Conservation (phyloP, 2,797 vertebrate genomes). For the Anabacerthia variegaticeps region DNA sequence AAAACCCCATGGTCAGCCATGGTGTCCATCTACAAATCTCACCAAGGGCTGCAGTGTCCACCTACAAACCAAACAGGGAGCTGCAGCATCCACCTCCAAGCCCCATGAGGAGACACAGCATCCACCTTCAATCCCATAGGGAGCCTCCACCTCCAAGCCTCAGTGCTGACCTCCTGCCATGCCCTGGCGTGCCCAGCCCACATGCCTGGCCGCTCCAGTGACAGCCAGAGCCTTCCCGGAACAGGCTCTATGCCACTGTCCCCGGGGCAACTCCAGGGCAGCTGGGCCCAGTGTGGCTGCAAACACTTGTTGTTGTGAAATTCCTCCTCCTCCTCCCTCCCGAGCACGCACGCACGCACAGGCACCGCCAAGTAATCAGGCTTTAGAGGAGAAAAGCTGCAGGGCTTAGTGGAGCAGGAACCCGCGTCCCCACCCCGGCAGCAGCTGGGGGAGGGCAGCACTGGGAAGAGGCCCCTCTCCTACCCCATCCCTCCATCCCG, state of each 20-base stretch:
- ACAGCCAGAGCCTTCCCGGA: neutral
- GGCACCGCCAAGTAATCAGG: slow-evolving; percentile 65
- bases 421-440: slow-evolving; percentile 22
- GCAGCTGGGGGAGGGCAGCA: slow-evolving; percentile 40
- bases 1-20: neutral
- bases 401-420: slow-evolving; percentile 64
- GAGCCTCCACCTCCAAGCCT: neutral
- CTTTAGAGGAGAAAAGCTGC: slow-evolving; percentile 71
- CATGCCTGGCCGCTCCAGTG: accelerated
- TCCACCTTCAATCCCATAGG: neutral
- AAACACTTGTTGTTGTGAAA: slow-evolving; percentile 65
- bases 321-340: slow-evolving; percentile 56
- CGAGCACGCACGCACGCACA: slow-evolving; percentile 38
- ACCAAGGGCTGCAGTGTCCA: neutral
- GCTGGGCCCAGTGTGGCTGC: slow-evolving; percentile 21
- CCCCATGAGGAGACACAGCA: neutral
- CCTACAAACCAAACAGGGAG: neutral
- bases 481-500: neutral
- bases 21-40: neutral
- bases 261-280: neutral
- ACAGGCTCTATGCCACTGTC: neutral
- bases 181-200: accelerated
- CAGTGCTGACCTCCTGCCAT: neutral
- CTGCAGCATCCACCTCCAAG: neutral
- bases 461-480: neutral